These are phyloP conservation scores for Sminthopsis crassicaudata DNA, from an alignment of 2,113 vertebrate species.

Conservation along the genomic window DNA sequence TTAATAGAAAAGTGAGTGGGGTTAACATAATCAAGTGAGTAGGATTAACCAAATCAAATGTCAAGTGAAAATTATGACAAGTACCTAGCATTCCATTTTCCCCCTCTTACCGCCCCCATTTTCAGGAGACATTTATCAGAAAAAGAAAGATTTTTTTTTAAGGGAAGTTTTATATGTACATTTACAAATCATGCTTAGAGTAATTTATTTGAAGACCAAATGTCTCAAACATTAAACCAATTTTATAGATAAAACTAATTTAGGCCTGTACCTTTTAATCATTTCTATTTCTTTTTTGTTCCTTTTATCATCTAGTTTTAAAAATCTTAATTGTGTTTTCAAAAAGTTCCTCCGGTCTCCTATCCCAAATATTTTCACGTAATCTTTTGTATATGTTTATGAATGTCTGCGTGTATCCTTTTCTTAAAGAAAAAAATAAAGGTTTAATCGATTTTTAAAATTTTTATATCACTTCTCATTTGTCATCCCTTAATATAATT, in stretches of 20 bases:
- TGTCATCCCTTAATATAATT: not conserved
- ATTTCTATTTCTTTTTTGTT: not conserved
- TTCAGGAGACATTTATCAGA: not conserved
- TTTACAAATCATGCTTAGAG: not conserved
- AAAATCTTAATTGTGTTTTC: not conserved
- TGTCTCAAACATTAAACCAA: not conserved
- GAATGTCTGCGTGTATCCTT: not conserved
- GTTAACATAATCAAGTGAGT: not conserved
- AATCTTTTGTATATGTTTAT: not conserved
- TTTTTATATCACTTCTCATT: not conserved
- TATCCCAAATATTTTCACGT: not conserved
- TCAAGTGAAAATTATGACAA: not conserved
- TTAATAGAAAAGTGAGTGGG: constrained; percentile 64
- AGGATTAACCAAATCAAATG: not conserved
- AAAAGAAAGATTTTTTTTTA: not conserved
- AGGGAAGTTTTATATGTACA: not conserved
- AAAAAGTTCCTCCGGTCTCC: not conserved
- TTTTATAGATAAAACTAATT: not conserved
- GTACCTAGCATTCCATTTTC: not conserved
- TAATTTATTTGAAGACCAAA: not conserved
- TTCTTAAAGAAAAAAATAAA: not conserved
- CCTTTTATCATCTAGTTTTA: not conserved
- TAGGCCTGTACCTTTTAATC: not conserved
- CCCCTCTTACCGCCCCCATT: not conserved
- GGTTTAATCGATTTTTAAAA: not conserved